These are phyloP conservation scores for Melanogrammus aeglefinus DNA, from an alignment of 2,797 vertebrate genomes.

Conservation along the genomic window DNA sequence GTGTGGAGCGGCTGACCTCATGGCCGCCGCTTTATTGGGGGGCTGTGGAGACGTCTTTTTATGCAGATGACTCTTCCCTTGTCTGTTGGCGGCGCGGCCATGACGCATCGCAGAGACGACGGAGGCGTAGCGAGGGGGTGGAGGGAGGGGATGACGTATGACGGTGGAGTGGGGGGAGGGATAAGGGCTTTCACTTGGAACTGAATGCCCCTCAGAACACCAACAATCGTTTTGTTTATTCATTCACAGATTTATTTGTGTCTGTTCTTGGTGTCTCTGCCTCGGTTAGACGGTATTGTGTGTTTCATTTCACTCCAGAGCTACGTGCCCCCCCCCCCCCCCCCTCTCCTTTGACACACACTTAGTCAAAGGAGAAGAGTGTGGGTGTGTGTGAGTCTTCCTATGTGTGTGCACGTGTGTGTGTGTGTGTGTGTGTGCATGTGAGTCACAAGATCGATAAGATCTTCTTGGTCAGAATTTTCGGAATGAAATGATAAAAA, in stretches of 20 bases:
- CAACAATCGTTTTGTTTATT: background rate
- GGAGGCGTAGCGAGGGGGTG: no score
- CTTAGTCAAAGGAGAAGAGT: background rate
- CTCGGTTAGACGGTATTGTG: background rate
- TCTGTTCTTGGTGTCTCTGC: background rate
- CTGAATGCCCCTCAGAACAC: background rate
- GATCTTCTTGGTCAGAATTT: background rate
- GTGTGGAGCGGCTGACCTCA: background rate
- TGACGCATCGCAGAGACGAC: no score
- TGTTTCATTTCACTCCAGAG: background rate
- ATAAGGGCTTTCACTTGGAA: background rate
- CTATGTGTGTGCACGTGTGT: background rate
- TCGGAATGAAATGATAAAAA: background rate
- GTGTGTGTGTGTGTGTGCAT: background rate
- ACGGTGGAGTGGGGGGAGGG: no score
- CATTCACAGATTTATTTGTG: background rate
- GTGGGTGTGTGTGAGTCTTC: background rate
- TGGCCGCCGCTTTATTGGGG: constrained; percentile 38
- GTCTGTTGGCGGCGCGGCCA: no score
- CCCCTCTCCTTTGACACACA: no score
- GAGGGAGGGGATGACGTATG: no score
- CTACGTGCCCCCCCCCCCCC: no score
- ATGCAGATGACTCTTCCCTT: constrained; percentile 56
- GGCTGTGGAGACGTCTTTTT: constrained; percentile 54
- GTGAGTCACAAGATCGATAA: background rate